These are phyloP conservation scores for Sebastes itinus DNA, from an alignment of 2,797 vertebrate species.

Conservation along the genomic window DNA sequence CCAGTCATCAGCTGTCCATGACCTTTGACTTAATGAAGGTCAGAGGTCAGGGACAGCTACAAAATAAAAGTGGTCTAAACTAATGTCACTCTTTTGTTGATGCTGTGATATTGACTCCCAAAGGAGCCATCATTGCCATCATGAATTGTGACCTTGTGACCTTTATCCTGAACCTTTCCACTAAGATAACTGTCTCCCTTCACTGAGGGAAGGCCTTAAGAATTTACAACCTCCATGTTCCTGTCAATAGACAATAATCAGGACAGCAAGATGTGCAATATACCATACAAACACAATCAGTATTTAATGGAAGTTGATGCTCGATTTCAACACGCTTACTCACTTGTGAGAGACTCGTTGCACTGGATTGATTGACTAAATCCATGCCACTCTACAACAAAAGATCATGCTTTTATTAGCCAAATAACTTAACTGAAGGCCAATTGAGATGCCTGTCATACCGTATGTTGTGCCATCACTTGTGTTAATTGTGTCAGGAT, in stretches of 20 bases:
- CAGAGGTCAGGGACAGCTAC: neutral
- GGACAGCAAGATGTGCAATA: neutral
- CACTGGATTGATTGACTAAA: neutral
- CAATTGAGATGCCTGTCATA: constrained; percentile 21
- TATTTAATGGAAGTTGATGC: neutral
- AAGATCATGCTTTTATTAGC: neutral
- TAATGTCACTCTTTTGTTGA: neutral
- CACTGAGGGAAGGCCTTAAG: neutral
- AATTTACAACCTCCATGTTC: neutral
- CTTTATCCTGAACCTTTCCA: neutral
- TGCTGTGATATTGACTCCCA: constrained; percentile 8
- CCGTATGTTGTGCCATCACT: neutral
- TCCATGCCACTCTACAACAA: neutral
- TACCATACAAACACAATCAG: neutral
- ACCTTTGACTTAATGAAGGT: neutral
- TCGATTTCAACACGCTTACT: neutral
- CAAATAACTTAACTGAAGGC: neutral
- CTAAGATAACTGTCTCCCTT: constrained; percentile 8
- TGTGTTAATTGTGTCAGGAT: constrained; percentile 1
- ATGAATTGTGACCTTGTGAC: constrained; percentile 9
- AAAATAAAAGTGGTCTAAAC: neutral
- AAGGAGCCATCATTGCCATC: neutral
- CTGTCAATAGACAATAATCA: neutral
- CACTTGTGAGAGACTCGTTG: neutral
- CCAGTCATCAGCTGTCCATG: neutral